Conservation (phyloP, 2,888 invertebrate genomes). For the Salticus scenicus region DNA sequence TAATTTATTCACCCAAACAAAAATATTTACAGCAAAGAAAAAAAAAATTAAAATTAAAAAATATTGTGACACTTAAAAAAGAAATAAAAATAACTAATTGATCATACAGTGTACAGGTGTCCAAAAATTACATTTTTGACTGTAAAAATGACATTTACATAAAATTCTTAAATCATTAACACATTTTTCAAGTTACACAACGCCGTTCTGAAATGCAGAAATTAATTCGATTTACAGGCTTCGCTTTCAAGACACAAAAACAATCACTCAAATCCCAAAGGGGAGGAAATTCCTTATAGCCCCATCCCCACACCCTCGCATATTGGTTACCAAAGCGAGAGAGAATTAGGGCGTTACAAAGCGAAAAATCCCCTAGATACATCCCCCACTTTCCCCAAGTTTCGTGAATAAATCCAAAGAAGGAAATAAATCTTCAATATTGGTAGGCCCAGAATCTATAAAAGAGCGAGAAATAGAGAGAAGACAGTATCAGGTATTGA, state of each 20-base stretch:
- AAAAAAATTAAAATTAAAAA: too few relatives aligned
- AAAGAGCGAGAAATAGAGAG: background rate
- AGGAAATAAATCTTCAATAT: slow-evolving; percentile 11
- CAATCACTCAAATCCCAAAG: slow-evolving; percentile 11
- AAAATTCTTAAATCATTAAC: too few relatives aligned
- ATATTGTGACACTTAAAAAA: too few relatives aligned
- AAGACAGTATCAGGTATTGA: background rate
- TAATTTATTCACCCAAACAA: too few relatives aligned
- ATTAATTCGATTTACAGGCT: background rate
- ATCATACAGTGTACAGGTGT: too few relatives aligned
- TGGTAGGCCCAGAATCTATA: background rate
- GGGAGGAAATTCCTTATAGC: background rate
- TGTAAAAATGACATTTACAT: too few relatives aligned
- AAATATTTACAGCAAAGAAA: too few relatives aligned
- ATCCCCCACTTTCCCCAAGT: background rate
- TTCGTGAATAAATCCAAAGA: background rate
- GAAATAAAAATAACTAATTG: too few relatives aligned
- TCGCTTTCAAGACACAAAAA: slow-evolving; percentile 5
- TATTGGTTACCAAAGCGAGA: background rate
- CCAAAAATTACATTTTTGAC: too few relatives aligned
- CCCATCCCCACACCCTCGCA: background rate
- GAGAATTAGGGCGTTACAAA: slow-evolving; percentile 17
- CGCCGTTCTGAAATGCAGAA: background rate
- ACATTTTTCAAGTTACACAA: too few relatives aligned
- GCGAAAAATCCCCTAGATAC: slow-evolving; percentile 7